Conservation (phyloP, 2,888 invertebrate genomes). For the Volucella bombylans region DNA sequence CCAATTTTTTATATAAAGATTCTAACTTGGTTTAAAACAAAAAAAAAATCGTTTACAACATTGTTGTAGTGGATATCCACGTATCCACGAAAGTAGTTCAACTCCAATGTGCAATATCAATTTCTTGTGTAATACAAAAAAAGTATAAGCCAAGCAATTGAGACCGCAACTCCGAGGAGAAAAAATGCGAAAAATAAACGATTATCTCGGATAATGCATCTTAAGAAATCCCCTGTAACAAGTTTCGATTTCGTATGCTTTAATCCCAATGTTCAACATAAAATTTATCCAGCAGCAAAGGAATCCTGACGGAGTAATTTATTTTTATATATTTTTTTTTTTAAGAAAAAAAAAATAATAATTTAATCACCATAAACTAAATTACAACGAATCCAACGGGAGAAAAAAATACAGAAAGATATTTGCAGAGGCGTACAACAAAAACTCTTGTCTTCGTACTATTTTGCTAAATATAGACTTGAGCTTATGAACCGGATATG, state of each 20-base stretch:
- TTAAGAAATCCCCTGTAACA: slow-evolving; percentile 37
- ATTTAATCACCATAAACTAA: slow-evolving; percentile 33
- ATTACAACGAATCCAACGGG: slow-evolving; percentile 34
- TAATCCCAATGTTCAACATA: slow-evolving; percentile 24
- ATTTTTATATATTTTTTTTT: too few relatives aligned
- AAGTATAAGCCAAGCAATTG: slow-evolving; percentile 57
- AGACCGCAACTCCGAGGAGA: slow-evolving; percentile 13
- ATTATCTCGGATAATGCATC: slow-evolving; percentile 58
- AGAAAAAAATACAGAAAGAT: slow-evolving; percentile 45
- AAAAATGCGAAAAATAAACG: slow-evolving; percentile 31
- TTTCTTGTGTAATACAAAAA: slow-evolving; percentile 8
- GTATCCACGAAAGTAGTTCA: slow-evolving; percentile 54
- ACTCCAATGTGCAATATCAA: slow-evolving; percentile 76
- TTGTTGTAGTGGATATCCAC: too few relatives aligned
- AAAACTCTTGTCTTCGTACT: slow-evolving; percentile 43
- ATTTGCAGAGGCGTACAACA: slow-evolving; percentile 58
- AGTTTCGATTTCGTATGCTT: not conserved
- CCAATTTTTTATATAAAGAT: too few relatives aligned
- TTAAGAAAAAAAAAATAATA: slow-evolving; percentile 28
- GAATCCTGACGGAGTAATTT: slow-evolving; percentile 32
- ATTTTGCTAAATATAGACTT: slow-evolving; percentile 72
- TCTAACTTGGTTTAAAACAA: too few relatives aligned
- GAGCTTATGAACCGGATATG: slow-evolving; percentile 73
- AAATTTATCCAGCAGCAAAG: slow-evolving; percentile 45
- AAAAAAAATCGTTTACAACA: too few relatives aligned